These are phyloP conservation scores for Aquila chrysaetos DNA, from an alignment of 2,797 vertebrate species.

Conservation along the genomic window DNA sequence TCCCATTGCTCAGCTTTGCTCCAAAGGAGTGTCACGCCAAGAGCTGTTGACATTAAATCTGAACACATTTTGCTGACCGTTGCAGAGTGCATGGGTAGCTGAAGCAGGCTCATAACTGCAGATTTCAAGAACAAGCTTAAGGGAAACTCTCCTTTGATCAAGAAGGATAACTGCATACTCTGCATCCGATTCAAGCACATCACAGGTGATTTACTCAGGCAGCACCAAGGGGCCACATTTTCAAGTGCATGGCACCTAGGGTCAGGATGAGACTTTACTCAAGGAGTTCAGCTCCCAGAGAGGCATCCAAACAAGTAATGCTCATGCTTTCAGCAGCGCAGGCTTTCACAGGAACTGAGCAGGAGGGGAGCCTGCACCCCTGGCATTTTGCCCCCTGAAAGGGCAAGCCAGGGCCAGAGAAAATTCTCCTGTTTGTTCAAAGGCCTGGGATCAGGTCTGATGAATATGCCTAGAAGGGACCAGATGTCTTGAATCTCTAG, in stretches of 20 bases:
- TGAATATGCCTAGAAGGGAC: background rate
- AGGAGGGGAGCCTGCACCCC: background rate
- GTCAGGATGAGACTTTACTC: background rate
- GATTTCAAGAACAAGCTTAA: background rate
- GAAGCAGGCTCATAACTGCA: background rate
- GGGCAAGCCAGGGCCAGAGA: background rate
- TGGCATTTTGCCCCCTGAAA: background rate
- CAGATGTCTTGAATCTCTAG: background rate
- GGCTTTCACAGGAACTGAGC: background rate
- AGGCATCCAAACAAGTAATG: background rate
- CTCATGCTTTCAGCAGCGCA: background rate
- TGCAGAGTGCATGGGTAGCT: background rate
- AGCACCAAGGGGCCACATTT: background rate
- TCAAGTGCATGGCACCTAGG: background rate
- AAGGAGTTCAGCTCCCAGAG: background rate
- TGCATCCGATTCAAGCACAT: background rate
- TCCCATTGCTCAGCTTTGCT: background rate
- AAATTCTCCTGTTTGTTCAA: background rate
- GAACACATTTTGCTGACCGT: background rate
- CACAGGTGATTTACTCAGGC: background rate
- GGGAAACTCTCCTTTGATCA: background rate
- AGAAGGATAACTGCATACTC: background rate
- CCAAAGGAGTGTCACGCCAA: background rate
- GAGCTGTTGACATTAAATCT: background rate
- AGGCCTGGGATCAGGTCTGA: background rate